phyloP scores from a whole-genome alignment of 2,888 invertebrate genomes.

The Magallana nippona region DNA sequence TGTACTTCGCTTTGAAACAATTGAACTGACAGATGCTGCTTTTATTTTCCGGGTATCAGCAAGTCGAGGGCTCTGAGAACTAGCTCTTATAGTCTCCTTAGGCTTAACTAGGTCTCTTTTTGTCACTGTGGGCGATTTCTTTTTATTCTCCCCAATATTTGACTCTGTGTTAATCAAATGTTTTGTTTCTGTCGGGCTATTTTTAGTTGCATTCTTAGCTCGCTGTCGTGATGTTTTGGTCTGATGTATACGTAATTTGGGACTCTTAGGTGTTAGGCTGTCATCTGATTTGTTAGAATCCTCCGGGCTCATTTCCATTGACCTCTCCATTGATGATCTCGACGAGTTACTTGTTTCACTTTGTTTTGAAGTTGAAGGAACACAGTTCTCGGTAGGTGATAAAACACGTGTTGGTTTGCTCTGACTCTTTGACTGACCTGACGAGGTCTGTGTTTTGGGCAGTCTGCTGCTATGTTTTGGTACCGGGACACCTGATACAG shows the following conservation, averaged over 20 bases:
- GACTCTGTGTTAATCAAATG: background rate
- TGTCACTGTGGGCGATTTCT: conserved; percentile 1
- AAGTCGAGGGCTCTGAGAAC: conserved; percentile 2
- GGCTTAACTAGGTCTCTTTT: background rate
- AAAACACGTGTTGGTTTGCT: background rate
- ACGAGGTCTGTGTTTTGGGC: background rate
- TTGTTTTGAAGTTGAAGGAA: background rate
- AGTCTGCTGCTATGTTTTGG: background rate
- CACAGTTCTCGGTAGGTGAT: background rate
- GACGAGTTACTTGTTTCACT: background rate
- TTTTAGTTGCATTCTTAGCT: background rate
- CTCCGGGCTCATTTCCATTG: background rate
- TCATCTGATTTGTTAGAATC: background rate
- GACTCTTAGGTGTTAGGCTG: background rate
- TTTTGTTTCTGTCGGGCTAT: conserved; percentile 6
- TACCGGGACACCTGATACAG: conserved; percentile 2
- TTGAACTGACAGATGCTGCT: background rate
- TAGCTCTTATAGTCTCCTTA: background rate
- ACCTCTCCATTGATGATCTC: conserved; percentile 15
- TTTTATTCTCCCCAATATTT: background rate
- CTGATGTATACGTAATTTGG: conserved; percentile 24
- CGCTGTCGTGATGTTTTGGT: conserved; percentile 11
- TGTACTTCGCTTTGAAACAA: background rate
- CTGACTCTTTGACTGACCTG: background rate
- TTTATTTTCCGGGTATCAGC: background rate